Base-by-base conservation (phyloP, 2,888 invertebrate genomes). In the Tineola bisselliella region DNA sequence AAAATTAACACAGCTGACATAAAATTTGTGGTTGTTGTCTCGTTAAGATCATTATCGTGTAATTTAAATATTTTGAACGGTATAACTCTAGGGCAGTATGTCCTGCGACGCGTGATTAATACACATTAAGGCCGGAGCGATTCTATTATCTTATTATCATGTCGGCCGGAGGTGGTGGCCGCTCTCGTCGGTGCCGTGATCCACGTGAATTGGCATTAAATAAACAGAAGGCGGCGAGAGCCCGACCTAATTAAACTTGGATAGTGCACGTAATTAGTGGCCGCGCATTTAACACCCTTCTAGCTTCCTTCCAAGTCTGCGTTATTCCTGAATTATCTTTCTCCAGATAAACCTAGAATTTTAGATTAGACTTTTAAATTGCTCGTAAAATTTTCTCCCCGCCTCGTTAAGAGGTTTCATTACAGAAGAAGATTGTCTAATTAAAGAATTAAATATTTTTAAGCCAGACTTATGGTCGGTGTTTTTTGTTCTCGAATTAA, bases 161-260 rank as follows among this genome's bases (percentile, higher is more conserved):
- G 18, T 18, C 15, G 48, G 19, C 4, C 56, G 13, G 56, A 56
- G n/a, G 30, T 18, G 18, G 18, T 19, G 56, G 56, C 13, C 56
- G 19, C 56, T 56, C 48, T 15, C 11, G 25, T 57, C 11, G 25
- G 44, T 30, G 31, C 17, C 38, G 38, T 38, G 38, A 38, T 38
- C 38, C 38, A 38, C 10, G 38, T 38, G 38, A 59, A 33, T 33
- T 33, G 59, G 33, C 38, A 59, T 59, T 59, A 59, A 59, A 59
- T 59, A 59, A 59, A 59, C 44, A 44, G 18, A 19, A 31, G 59
- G 43, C 58, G 25, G 13, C 12, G 54, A 54, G 17, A 54, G 60
- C 64, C 44, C 67, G 69, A 69, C 69, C 74, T 73, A 74, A 74
- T 74, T 74, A 72, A 74, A 73, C 65, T 72, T 73, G 68, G 71